Conservation (phyloP, 2,797 vertebrate species). For the Propithecus perrieri region DNA sequence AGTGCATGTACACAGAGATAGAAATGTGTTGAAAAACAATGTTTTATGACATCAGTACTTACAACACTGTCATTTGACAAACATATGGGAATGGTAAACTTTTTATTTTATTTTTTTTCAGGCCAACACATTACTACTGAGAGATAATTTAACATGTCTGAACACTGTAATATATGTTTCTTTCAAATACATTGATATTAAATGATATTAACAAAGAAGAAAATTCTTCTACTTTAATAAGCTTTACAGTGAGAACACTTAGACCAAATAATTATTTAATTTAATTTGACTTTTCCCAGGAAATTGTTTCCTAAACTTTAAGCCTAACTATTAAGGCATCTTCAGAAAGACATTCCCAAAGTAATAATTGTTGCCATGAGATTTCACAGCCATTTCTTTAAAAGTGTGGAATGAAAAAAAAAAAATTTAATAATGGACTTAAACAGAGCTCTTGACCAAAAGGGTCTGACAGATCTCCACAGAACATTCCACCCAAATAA, state of each 20-base stretch:
- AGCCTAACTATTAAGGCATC: neutral
- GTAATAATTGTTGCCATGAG: neutral
- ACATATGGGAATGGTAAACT: accelerated
- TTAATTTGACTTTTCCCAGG: neutral
- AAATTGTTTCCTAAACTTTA: neutral
- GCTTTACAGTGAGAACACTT: neutral
- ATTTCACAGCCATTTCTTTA: neutral
- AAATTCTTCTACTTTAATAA: neutral
- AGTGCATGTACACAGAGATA: neutral
- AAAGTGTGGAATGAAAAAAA: neutral
- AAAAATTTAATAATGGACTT: no score
- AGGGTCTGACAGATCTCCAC: no score
- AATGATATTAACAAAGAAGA: neutral
- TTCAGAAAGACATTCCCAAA: neutral
- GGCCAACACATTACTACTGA: neutral
- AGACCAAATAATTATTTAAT: neutral
- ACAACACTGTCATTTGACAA: neutral
- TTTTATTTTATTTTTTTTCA: neutral
- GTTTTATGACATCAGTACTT: neutral
- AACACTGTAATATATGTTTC: neutral
- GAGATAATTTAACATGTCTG: neutral
- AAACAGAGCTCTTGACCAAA: no score
- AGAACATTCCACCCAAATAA: no score
- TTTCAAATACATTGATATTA: neutral
- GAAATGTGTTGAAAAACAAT: neutral